Evolutionary conservation across 2,888 invertebrate species (phyloP).

Genomic region (Epirrita christyi): DNA sequence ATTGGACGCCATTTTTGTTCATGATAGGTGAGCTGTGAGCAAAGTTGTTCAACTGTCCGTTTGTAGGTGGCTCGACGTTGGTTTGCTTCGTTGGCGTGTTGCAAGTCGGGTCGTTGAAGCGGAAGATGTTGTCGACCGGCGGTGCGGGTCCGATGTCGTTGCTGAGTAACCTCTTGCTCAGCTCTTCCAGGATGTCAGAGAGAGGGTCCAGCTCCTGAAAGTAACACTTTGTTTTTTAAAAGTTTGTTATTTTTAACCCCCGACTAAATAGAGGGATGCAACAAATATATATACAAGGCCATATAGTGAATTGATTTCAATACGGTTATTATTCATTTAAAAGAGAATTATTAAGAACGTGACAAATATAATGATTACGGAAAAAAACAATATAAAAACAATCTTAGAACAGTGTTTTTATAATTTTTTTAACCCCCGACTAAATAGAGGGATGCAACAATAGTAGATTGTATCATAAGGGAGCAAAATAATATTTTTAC

Average conservation of each 20-base stretch:
- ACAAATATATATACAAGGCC: no score
- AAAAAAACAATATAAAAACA: neutral
- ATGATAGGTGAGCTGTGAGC: constrained; percentile 82
- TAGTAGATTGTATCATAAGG: no score
- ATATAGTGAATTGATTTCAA: no score
- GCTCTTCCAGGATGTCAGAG: constrained; percentile 88
- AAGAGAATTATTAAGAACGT: no score
- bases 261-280: no score
- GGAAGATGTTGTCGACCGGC: constrained; percentile 86
- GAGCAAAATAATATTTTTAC: no score
- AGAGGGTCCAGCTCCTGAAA: constrained; percentile 86
- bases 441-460: no score
- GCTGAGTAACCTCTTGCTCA: constrained; percentile 86
- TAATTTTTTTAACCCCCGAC: no score
- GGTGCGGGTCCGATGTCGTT: constrained; percentile 67
- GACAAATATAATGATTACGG: neutral
- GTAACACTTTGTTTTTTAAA: no score
- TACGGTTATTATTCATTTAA: no score
- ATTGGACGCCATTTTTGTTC: constrained; percentile 84
- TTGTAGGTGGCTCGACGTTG: constrained; percentile 53
- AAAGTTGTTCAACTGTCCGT: constrained; percentile 67
- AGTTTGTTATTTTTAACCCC: no score
- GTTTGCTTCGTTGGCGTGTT: constrained; percentile 64
- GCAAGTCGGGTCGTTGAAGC: constrained; percentile 88
- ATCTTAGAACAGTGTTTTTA: neutral